Base-by-base conservation (phyloP, 2,888 invertebrate genomes). In the Nineta flava region DNA sequence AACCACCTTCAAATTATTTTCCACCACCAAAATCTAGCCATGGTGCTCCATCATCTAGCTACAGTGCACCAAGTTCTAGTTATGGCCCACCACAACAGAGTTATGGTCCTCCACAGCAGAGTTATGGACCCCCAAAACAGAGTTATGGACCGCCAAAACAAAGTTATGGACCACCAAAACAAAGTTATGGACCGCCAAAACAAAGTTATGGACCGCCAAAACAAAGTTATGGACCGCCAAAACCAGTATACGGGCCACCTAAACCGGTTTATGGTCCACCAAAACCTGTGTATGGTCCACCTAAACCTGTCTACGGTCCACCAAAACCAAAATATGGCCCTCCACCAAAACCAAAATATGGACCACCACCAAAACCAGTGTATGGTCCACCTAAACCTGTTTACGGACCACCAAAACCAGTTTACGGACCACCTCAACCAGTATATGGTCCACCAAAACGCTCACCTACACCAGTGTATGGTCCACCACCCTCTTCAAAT, bases 271-370 rank as follows among this genome's bases (percentile, higher is more conserved):
- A 54, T 32, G 53, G 54, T 9, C 53, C 55, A 10, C 58, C 58
- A 4, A 56, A 54, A 51, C 55, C 57, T 7, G 45, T 50, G 2
- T 53, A 53, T 32, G 48, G 48, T 6, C 48, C 48, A 12, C 57
- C 58, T 7, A 57, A 56, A 51, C 58, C 58, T 16, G 49, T 55
- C 15, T 57, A 58, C 48, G 57, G 57, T 4, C 55, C 57, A 6
- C 58, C 59, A n/a, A 57, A 53, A 48, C 53, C 56, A n/a, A 54
- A 53, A 21, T 59, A 58, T 48, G 58, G 57, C 2, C 56, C 56
- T n/a, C 49, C 46, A 13, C 46, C 53, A 31, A 49, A 50, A 46
- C 49, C 50, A 26, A 41, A 31, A 2, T 55, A 55, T 38, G 50
- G 51, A 12, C 47, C 52, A 5, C 47, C 57, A 1, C 56, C 57